Evolutionary conservation across 2,888 invertebrate species (phyloP), one percentile per base, ranked within the genome.

Genomic region (Cantharis nigra): DNA sequence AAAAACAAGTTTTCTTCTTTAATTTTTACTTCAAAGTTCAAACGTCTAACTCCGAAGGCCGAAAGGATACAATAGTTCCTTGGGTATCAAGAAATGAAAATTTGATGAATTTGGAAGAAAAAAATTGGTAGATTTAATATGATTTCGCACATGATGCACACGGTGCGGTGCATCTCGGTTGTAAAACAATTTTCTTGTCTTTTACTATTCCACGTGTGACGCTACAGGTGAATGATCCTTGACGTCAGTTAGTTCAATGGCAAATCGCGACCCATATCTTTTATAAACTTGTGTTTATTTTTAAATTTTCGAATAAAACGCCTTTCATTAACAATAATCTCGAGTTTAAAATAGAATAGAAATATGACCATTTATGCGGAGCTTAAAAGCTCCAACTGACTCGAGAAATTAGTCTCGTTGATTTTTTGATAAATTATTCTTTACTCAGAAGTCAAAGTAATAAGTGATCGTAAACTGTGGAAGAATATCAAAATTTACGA

Each of bases 231-330:
- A 89, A 88, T 87, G 88, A 88, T 87, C 83, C 82, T 84, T 85
- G 85, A 88, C 88, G 87, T 88, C 88, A 88, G 85, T 84, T 86
- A 87, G 89, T 89, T 89, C 89, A 89, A 89, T 88, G 89, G 89
- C 88, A 89, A 89, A 89, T 88, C 88, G 87, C 88, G 89, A 89
- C 89, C 89, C 87, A 89, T 88, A 87, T 87, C 87, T 87, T 76
- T 69, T 74, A 30, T 75, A 77, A 74, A 76, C 75, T 75, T 67
- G 72, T 76, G 76, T 75, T 65, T 72, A 63, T 72, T 26, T 74
- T 75, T 49, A 49, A 49, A 49, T 5, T 49, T 49, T 49, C n/a
- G n/a, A 49, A 49, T 49, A n/a, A 49, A 49, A 49, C 49, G 49
- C 49, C 49, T 49, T 49, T n/a, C 49, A 49, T 49, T 49, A 49